Percentiles rank a stretch among this genome's conserved stretches.
Evolutionary conservation across 2,888 invertebrate species (phyloP).

Genomic region (Calephelis perditalis): DNA sequence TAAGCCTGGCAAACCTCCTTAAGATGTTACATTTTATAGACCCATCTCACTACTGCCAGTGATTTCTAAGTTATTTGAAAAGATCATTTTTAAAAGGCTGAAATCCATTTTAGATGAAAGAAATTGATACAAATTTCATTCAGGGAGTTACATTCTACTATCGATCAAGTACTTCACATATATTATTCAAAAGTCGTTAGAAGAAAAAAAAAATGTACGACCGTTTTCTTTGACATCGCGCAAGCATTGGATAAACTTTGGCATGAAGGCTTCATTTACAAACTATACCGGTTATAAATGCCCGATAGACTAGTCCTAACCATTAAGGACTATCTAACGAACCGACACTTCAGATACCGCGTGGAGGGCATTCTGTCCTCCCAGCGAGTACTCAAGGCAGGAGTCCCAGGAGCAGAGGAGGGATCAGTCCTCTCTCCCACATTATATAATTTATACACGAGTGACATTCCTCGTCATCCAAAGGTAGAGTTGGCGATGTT

Average conservation of each 20-base stretch:
- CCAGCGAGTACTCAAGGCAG: not conserved
- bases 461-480: not conserved
- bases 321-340: constrained; percentile 16
- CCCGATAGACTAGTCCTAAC: constrained; percentile 17
- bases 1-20: too few relatives aligned
- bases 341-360: constrained; percentile 24
- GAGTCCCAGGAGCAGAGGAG: not conserved
- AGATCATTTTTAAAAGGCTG: too few relatives aligned
- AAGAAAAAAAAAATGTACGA: too few relatives aligned
- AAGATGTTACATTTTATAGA: too few relatives aligned
- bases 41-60: too few relatives aligned
- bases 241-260: constrained; percentile 22
- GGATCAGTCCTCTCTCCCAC: not conserved
- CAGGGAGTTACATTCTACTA: too few relatives aligned
- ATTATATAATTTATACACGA: not conserved
- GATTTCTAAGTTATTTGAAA: too few relatives aligned
- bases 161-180: too few relatives aligned
- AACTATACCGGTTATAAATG: constrained; percentile 11
- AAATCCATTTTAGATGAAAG: too few relatives aligned
- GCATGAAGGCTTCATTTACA: constrained; percentile 21
- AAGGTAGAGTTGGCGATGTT: not conserved
- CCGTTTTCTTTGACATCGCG: constrained; percentile 22
- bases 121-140: too few relatives aligned
- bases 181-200: too few relatives aligned
- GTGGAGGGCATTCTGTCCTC: constrained; percentile 11